Base-by-base conservation (phyloP, 1,140 invertebrate genomes). In the Potamilus streckersoni region DNA sequence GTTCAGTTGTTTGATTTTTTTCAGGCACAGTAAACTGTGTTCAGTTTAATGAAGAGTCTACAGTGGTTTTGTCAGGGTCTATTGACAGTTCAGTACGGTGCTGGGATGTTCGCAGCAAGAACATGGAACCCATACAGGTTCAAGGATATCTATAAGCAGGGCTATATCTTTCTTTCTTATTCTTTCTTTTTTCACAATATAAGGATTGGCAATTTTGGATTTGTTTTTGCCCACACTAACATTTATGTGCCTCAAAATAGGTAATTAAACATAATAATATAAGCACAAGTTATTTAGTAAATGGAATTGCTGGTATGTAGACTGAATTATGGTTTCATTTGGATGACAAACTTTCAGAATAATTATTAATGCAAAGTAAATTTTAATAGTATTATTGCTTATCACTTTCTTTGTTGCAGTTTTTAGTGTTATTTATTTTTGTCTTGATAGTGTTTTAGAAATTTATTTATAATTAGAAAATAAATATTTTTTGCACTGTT, bases 31-130 rank as follows among this genome's bases (percentile, higher is more conserved):
- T 99, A 1, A 97, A 94, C 73, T 95, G 95, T 89, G 94, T 99
- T 0, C 91, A 93, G 84, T 98, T 96, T 86, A 99, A 98, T 91
- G 97, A 99, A 91, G 96, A 98, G 87, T 98, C 96, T 0, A 93
- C 94, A 11, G 92, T 98, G 81, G 94, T 94, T 2, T 85, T 98
- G 16, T 98, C 97, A 70, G 97, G 96, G 8, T 96, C 96, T 31
- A 91, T 96, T 59, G 98, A 99, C 88, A 96, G 97, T 86, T 94
- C 94, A 0, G 94, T 98, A 2, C 94, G 94, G 91, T 94, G 81
- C 15, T 99, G 96, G 96, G 98, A 99, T 89, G 90, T 93, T 49
- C 91, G 93, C 74, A 93, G 94, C 38, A 92, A 93, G 80, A 92
- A 92, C 60, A 90, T 93, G 67, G 94, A 95, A 72, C 95, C 96